Base-by-base conservation (phyloP, 1,140 invertebrate species). In the Pogonognathellus flavescens region DNA sequence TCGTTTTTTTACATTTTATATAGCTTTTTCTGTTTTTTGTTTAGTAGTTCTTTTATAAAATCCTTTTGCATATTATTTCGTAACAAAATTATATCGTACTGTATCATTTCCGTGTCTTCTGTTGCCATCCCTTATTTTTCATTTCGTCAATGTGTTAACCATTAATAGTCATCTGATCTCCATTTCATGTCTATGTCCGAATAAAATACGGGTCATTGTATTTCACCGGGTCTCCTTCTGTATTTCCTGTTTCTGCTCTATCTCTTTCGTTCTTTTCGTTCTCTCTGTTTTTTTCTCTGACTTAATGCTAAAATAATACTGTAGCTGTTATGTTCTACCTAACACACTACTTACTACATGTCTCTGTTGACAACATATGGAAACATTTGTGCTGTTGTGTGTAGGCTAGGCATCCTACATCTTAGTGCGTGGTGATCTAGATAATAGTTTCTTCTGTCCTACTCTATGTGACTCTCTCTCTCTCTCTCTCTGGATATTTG, bases 361-460 rank as follows among this genome's bases (percentile, higher is more conserved):
- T n/a, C 80, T 81, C 55, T 55, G 50, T 81, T 50, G 66, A 41
- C 25, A 50, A 25, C 18, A 13, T 66, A n/a, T 49, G 70, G 70
- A 76, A 31, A 20, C 41, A 49, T 41, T 76, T 76, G 80, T 57
- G 52, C 80, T 55, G 80, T 55, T 57, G 80, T 81, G 25, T 20
- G 70, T 31, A 41, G 70, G 70, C 70, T 57, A 81, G 50, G 31
- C 80, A 81, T 81, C 52, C 80, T 81, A 81, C 52, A 20, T 80
- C 18, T 52, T 57, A 81, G 50, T 81, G 80, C 80, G 70, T 76
- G 70, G 70, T 76, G 41, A 76, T 31, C 41, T 76, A 76, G 70
- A 52, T 20, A 1, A 25, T 84, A 70, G 22, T 84, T 76, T 84
- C 80, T 66, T 57, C 53, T 57, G 53, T 57, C 22, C 53, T 82